Evolutionary conservation across 2,888 invertebrate genomes (phyloP), one percentile per base, ranked within the genome.

Genomic region (Tachystola acroxantha): DNA sequence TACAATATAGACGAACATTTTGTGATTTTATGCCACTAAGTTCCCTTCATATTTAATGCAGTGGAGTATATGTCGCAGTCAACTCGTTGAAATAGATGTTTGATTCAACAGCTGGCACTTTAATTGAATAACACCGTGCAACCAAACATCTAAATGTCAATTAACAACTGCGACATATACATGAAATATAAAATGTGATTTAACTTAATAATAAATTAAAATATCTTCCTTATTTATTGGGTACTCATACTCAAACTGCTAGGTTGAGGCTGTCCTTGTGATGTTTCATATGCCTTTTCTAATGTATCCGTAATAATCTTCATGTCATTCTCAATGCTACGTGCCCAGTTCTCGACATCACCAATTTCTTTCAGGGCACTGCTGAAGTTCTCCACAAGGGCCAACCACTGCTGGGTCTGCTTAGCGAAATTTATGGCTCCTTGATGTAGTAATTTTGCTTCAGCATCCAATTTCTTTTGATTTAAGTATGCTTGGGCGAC

Each of bases 401-500:
- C 93, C n/a, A 98, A 82, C 99, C 99, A 99, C 58, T 98, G 97
- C 49, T 96, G 94, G 0, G 98, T 98, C 76, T 99, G 98, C 77
- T 97, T 97, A 0, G 96, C 93, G 86, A 99, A 97, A 67, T 96
- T 96, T 3, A 94, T 92, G 4, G 98, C 97, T 62, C 97, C 98
- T 43, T 93, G 92, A 62, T 99, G 98, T 33, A 99, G 85, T 48
- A 96, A 93, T 70, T 99, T 98, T 0, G 98, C 98, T 88, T 99
- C 99, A 1, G 96, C 95, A 79, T 99, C 99, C 36, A 99, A 86
- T 62, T 98, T 94, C 74, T 98, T 98, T 76, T 99, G 99, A 75
- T 99, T 99, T 28, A 98, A 88, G 74, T 99, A 99, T 0, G 99
- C 99, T 82, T 98, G 98, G 0, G 99, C 97, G 2, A 99, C 98